Percentiles rank a stretch among this genome's conserved stretches.
Conservation (phyloP, 2,797 vertebrate genomes). For the Scolopax bukidnonensis region DNA sequence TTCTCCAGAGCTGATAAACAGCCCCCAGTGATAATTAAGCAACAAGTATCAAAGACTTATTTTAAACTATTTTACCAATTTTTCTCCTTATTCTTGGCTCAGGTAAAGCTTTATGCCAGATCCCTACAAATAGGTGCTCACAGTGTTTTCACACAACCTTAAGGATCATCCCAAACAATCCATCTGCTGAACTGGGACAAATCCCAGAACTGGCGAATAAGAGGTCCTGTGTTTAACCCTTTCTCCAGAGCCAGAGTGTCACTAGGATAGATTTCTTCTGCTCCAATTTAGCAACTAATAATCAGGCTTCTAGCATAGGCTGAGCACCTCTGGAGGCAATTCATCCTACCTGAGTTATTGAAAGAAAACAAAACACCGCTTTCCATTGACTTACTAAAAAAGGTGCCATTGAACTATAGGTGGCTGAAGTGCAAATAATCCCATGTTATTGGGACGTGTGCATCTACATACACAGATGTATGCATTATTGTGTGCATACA, state of each 20-base stretch:
- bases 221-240: neutral
- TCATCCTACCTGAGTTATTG: neutral
- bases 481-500: neutral
- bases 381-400: neutral
- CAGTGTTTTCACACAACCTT: neutral
- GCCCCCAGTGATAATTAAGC: neutral
- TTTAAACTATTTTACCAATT: neutral
- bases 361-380: neutral
- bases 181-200: neutral
- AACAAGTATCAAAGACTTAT: neutral
- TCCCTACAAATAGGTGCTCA: neutral
- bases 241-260: neutral
- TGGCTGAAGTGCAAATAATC: neutral
- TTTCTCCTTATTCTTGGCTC: neutral
- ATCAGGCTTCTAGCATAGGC: neutral
- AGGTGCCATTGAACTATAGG: neutral
- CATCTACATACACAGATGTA: neutral
- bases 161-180: neutral
- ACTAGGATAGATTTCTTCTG: neutral
- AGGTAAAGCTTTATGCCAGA: neutral
- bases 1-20: constrained; percentile 13
- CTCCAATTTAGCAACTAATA: neutral
- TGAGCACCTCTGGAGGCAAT: neutral
- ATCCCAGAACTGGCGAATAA: neutral
- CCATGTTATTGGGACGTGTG: neutral